Base-by-base conservation (phyloP, 2,797 vertebrate species). In the Okamejei kenojei region DNA sequence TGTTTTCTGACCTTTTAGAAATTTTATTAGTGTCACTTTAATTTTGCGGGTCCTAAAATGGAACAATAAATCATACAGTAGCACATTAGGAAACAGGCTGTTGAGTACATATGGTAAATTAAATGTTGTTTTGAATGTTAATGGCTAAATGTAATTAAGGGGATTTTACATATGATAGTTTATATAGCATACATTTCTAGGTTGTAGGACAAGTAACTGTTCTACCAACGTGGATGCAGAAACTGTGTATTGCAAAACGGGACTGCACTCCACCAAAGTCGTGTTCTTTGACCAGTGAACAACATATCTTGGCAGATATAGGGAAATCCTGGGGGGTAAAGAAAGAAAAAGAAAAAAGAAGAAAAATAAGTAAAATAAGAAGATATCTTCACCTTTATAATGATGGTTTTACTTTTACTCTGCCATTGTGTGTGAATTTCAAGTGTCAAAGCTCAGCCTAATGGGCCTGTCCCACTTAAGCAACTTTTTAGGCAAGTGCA, bases 1-100 rank as follows among this genome's bases (percentile, higher is more conserved):
- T 92, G 26, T 58, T 92, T 76, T 92, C 61, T 92, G 71, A 92
- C 71, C 90, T 76, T 88, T 76, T 8, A 76, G 21, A 9, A 76
- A 92, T 92, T 15, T 45, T 45, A 76, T 76, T 76, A 45, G 35
- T 74, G 38, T 74, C 71, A 74, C 21, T 74, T 54, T 91, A 91
- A 91, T 91, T 54, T 74, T 23, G 54, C 54, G 54, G 35, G 38
- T 91, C 65, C 71, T 68, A 32, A 71, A 71, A 90, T 35, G 71
- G 23, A 91, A 73, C 2, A 74, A n/a, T 23, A 45, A 29, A 54
- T 91, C 71, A 38, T 91, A 29, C 71, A 15, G 10, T 45, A 5
- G 29, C 54, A 63, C 17, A 68, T 92, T 38, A 74, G 71, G 26
- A 29, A 15, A 29, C 90, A 54, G 10, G 58, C n/a, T 92, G 15